Evolutionary conservation across 2,888 invertebrate genomes (phyloP), one percentile per base, ranked within the genome.

Genomic region (Spodoptera exigua): DNA sequence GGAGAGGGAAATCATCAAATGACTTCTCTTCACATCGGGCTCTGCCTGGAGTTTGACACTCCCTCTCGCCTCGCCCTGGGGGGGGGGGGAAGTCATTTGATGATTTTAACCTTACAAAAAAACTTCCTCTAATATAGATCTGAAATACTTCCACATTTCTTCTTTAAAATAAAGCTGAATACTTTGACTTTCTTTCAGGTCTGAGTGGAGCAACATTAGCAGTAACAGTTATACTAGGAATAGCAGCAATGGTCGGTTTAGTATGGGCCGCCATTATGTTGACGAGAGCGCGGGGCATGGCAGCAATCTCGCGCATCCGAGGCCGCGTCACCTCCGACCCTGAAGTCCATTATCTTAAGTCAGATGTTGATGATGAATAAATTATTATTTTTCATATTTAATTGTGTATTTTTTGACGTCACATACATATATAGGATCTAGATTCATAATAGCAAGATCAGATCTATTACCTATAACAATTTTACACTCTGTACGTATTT

Each of bases 261-360:
- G 27, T 79, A 0, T 84, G 75, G 64, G 3, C 78, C 1, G 56
- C 41, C 0, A 77, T 60, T 35, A 18, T 63, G 18, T 48, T 70
- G 45, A 59, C 73, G 12, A 64, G 86, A 1, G 76, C 81, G 43
- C 76, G 82, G 2, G 84, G 84, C 0, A 54, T 80, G 2, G 61
- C 72, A 0, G 69, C 79, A 0, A 10, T 88, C 0, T 86, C 86
- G 1, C 65, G 85, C n/a, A 45, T 91, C 0, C 79, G 89, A 0
- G 89, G 87, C 0, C 80, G 84, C 0, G 46, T 68, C 3, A 46
- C 48, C 0, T 47, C 80, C 7, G 89, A 92, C 59, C 82, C 90
- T 0, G 93, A 93, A 66, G 93, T 93, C 1, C 78, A 87, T 2
- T 93, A 89, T 58, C 70, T 93, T 1, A 89, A 86, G 12, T 62